Evolutionary conservation across 1,140 invertebrate species (phyloP), one percentile per base, ranked within the genome.

Genomic region (Drosophila virilis): DNA sequence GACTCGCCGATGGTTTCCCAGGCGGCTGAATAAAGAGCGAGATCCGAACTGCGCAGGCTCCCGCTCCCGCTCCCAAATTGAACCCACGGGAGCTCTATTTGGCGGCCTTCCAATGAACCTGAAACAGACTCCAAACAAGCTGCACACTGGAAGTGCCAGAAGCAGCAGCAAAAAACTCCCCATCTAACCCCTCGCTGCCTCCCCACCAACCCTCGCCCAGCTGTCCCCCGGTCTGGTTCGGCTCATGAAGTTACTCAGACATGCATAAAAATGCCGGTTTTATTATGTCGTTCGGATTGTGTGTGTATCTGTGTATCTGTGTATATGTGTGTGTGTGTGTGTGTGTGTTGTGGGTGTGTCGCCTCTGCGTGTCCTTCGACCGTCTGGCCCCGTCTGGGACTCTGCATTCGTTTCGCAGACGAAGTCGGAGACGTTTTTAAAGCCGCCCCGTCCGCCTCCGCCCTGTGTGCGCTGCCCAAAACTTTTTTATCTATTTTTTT

Each of bases 241-340:
- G 76, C 84, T 83, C 83, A 89, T 88, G 84, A 80, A 88, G 84
- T 88, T 88, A 88, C 83, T 88, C 84, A 88, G 83, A 89, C 83
- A 88, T 88, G 83, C 83, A 88, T 88, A 88, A 88, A 86, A 88
- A 89, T 89, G 83, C 83, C 83, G 83, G 83, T 88, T 88, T 88
- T 88, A 88, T 88, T 88, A 88, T 88, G 83, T 88, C 83, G 83
- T 88, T 88, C 76, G 71, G 64, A 59, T 66, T 61, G 45, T 57
- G 22, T 62, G 40, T 60, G 52, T 62, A 52, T 68, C 35, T 38
- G 22, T 17, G 35, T 51, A 17, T 43, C 1, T 2, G 15, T 74
- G 59, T 61, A 6, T 6, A 1, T 48, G 78, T 58, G 52, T 50
- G 33, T 62, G 45, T 46, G 65, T 43, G 57, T 51, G 40, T 54